These are phyloP conservation scores for Parelbella ahira DNA, from an alignment of 2,888 invertebrate species.

Conservation along the genomic window DNA sequence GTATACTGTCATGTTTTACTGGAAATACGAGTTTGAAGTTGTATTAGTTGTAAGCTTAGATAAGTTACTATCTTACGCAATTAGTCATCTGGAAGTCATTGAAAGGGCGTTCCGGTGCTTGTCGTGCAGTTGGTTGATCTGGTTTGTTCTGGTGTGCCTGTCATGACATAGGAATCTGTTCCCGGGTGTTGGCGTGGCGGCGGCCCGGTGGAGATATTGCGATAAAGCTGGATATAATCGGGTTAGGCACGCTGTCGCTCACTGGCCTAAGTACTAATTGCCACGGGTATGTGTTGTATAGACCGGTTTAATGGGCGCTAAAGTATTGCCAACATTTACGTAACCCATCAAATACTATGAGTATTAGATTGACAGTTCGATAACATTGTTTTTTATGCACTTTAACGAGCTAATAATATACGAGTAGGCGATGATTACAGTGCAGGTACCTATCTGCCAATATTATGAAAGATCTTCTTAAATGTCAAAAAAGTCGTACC, in stretches of 20 bases:
- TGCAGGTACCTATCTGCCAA: not conserved
- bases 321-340: slow-evolving; percentile 60
- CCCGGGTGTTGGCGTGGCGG: slow-evolving; percentile 50
- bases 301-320: slow-evolving; percentile 57
- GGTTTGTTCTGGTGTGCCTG: slow-evolving; percentile 49
- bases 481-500: not conserved
- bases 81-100: slow-evolving; percentile 41
- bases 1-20: slow-evolving; percentile 43
- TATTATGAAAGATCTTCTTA: not conserved
- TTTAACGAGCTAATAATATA: slow-evolving; percentile 7
- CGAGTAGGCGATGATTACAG: not conserved
- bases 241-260: slow-evolving; percentile 73
- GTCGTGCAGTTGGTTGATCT: slow-evolving; percentile 47
- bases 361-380: slow-evolving; percentile 60
- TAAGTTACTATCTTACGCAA: slow-evolving; percentile 39
- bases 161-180: slow-evolving; percentile 62
- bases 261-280: slow-evolving; percentile 69
- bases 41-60: slow-evolving; percentile 30
- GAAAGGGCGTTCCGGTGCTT: slow-evolving; percentile 37
- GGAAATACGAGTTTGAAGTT: slow-evolving; percentile 42
- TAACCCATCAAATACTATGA: slow-evolving; percentile 44
- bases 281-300: slow-evolving; percentile 60
- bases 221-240: slow-evolving; percentile 68
- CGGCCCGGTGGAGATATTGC: slow-evolving; percentile 47
- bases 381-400: slow-evolving; percentile 46